A percentile compares a stretch with the other conserved stretches of the same genome.
Evolutionary conservation across 2,888 invertebrate genomes (phyloP).

Genomic region (Hydropsyche betteni): DNA sequence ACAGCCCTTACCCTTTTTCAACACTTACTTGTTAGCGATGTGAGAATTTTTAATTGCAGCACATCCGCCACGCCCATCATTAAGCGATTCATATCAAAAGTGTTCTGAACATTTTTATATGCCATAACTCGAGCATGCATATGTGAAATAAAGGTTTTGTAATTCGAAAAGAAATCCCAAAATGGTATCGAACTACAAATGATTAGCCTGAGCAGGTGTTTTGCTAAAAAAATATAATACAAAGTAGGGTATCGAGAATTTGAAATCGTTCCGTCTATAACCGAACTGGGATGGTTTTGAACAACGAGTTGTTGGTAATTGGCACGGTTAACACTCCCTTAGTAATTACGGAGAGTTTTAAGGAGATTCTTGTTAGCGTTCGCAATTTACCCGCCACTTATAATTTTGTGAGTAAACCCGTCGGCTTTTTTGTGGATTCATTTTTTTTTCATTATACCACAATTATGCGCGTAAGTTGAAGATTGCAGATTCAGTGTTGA

Average conservation of each 20-base stretch:
- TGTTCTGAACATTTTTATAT: too few species aligned
- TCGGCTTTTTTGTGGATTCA: conserved; percentile 11
- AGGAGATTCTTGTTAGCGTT: conserved; percentile 49
- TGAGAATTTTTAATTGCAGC: conserved; percentile 9
- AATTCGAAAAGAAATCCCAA: neutral
- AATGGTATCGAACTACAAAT: neutral
- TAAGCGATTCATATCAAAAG: conserved; percentile 5
- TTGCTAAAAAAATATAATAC: too few species aligned
- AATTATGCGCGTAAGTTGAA: too few species aligned
- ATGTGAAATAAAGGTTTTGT: neutral
- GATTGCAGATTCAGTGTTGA: too few species aligned
- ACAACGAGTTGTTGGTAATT: conserved; percentile 36
- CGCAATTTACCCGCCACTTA: conserved; percentile 46
- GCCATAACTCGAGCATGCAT: too few species aligned
- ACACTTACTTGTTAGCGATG: conserved; percentile 3
- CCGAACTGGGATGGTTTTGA: conserved; percentile 7
- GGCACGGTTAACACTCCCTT: conserved; percentile 30
- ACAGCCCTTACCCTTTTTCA: conserved; percentile 21
- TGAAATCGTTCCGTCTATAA: too few species aligned
- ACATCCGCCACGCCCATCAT: conserved; percentile 19
- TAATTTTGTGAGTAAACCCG: conserved; percentile 42
- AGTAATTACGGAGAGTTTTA: conserved; percentile 48
- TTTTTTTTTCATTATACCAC: neutral
- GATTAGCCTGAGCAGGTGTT: neutral
- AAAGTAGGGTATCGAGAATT: too few species aligned